phyloP scores from a whole-genome alignment of 1,140 invertebrate genomes.

The Heliconius nattereri region DNA sequence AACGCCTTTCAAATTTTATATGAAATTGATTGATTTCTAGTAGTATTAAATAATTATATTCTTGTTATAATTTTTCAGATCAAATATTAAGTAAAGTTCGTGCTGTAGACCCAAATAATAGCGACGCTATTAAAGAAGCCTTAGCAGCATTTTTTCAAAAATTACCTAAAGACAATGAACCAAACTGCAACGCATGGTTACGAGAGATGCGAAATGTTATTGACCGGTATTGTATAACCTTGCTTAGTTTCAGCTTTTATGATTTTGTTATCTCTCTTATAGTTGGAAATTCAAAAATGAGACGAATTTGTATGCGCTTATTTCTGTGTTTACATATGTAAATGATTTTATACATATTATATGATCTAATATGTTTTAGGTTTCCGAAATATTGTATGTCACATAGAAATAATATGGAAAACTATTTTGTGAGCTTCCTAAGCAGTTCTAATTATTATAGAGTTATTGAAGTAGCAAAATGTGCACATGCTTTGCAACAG shows the following conservation, averaged over 20 bases:
- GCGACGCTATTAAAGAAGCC: conserved; percentile 64
- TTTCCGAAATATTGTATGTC: conserved; percentile 59
- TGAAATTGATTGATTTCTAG: neutral
- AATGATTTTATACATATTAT: neutral
- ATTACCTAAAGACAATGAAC: conserved; percentile 52
- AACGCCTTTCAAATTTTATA: neutral
- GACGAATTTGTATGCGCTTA: too few relatives aligned
- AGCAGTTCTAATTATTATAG: conserved; percentile 52
- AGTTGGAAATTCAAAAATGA: neutral
- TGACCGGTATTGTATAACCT: conserved; percentile 66
- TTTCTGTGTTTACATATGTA: too few relatives aligned
- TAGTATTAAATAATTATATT: neutral
- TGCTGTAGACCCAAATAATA: conserved; percentile 66
- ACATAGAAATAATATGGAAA: conserved; percentile 60
- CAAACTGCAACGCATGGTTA: conserved; percentile 54
- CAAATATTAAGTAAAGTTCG: conserved; percentile 64
- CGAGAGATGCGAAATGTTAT: conserved; percentile 56
- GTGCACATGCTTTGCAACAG: conserved; percentile 67
- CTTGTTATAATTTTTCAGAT: conserved; percentile 48
- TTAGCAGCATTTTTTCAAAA: conserved; percentile 60
- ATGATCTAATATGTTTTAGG: conserved; percentile 45
- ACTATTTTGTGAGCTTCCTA: conserved; percentile 52
- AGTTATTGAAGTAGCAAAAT: conserved; percentile 71
- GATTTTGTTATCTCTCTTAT: conserved; percentile 13
- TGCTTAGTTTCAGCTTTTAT: conserved; percentile 20